A percentile compares a stretch with the other conserved stretches of the same genome.
Evolutionary conservation across 2,888 invertebrate species (phyloP).

Genomic region (Drosophila yooni): DNA sequence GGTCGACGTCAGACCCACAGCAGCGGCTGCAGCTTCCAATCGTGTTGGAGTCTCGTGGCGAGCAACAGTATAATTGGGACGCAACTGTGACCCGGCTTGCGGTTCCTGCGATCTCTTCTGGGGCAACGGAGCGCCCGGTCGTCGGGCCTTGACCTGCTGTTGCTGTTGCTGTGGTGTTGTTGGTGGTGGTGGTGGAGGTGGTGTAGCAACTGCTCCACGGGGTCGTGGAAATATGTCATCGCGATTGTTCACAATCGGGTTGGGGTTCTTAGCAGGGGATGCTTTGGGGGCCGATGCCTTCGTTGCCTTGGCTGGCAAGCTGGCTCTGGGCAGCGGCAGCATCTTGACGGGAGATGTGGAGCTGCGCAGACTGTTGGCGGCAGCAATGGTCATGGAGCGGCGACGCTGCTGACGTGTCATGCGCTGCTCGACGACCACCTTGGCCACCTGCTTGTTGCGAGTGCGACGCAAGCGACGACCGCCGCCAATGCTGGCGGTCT

Average conservation of each 20-base stretch:
- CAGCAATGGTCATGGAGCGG: conserved; percentile 56
- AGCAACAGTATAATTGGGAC: background rate
- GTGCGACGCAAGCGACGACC: conserved; percentile 40
- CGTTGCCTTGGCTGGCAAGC: background rate
- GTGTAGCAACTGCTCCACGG: background rate
- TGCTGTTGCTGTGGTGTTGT: background rate
- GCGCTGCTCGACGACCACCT: conserved; percentile 41
- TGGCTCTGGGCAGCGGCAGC: conserved; percentile 57
- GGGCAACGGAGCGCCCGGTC: conserved; percentile 1
- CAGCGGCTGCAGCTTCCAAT: background rate
- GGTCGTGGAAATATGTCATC: conserved; percentile 63
- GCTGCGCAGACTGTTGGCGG: conserved; percentile 30
- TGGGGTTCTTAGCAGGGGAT: background rate
- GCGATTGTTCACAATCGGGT: background rate
- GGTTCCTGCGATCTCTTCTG: background rate
- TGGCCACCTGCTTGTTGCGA: conserved; percentile 35
- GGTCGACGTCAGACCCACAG: background rate
- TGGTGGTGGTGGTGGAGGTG: background rate
- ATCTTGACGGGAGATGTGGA: conserved; percentile 66
- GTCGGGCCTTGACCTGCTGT: conserved; percentile 29
- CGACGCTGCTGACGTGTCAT: conserved; percentile 63
- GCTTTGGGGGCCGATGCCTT: background rate
- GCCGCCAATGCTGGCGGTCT: conserved; percentile 39
- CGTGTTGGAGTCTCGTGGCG: conserved; percentile 13
- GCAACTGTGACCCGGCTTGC: background rate